Conservation (phyloP, 2,113 vertebrate genomes). For the Holacanthus passer region DNA sequence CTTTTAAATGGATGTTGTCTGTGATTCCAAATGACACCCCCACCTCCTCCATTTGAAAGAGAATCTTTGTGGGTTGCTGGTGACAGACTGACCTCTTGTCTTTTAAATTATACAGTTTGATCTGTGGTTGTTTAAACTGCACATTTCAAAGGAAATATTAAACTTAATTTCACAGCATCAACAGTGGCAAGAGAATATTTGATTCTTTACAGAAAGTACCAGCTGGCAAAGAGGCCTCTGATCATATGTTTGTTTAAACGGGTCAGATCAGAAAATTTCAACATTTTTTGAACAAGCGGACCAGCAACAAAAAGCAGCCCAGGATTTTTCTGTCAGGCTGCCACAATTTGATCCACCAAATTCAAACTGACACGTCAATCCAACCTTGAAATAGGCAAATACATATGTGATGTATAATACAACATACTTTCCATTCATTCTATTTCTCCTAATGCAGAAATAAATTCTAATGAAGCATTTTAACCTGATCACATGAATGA, state of each 20-base stretch:
- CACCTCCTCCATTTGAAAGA: constrained; percentile 58
- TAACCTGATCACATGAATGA: too few species aligned
- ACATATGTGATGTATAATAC: too few species aligned
- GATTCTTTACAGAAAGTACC: constrained; percentile 56
- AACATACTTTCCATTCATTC: too few species aligned
- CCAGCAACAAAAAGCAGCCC: too few species aligned
- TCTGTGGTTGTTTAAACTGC: constrained; percentile 61
- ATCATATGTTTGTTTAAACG: constrained; percentile 60
- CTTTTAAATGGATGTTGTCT: constrained; percentile 72
- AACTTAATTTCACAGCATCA: constrained; percentile 65
- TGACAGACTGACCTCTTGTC: constrained; percentile 57
- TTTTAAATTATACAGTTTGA: constrained; percentile 74
- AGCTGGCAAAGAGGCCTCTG: constrained; percentile 60
- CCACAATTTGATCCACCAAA: too few species aligned
- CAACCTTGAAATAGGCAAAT: too few species aligned
- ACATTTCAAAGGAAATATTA: constrained; percentile 67
- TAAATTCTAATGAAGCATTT: too few species aligned
- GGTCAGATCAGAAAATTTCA: constrained; percentile 41
- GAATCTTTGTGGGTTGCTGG: constrained; percentile 64
- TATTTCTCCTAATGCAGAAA: too few species aligned
- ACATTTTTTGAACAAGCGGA: constrained; percentile 36
- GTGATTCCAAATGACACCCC: constrained; percentile 59
- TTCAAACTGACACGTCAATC: too few species aligned
- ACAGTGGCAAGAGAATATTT: constrained; percentile 66
- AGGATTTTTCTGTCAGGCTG: too few species aligned